Evolutionary conservation across 2,113 vertebrate species (phyloP).

Genomic region (Rattus rattus): DNA sequence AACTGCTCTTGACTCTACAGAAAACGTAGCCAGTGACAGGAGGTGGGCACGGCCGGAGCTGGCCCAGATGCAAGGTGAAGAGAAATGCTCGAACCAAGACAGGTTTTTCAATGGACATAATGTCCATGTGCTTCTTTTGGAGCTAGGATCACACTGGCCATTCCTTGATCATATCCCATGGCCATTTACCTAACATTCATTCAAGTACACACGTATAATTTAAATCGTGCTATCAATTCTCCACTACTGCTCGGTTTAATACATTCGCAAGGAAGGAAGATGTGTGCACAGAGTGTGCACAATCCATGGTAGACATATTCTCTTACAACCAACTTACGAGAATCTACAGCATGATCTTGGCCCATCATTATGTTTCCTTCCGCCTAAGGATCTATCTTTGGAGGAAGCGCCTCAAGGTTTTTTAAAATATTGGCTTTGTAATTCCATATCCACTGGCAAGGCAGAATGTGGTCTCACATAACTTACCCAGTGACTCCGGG

Average conservation of each 20-base stretch:
- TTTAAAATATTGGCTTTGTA: not conserved
- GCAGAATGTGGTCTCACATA: not conserved
- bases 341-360: not conserved
- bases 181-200: not conserved
- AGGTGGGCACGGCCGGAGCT: not conserved
- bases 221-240: not conserved
- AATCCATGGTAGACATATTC: not conserved
- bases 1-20: conserved; percentile 17
- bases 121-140: not conserved
- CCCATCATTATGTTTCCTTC: not conserved
- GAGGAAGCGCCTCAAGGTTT: not conserved
- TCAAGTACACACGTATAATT: conserved; percentile 5
- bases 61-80: not conserved
- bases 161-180: not conserved
- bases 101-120: not conserved
- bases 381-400: conserved; percentile 4
- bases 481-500: not conserved
- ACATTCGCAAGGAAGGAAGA: not conserved
- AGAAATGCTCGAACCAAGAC: not conserved
- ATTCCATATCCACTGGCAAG: not conserved
- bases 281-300: not conserved
- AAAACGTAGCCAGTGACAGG: conserved; percentile 23
- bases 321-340: conserved; percentile 34
- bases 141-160: not conserved
- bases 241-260: not conserved